Base-by-base conservation (phyloP, 23 tunicate species). In the Styela clava region DNA sequence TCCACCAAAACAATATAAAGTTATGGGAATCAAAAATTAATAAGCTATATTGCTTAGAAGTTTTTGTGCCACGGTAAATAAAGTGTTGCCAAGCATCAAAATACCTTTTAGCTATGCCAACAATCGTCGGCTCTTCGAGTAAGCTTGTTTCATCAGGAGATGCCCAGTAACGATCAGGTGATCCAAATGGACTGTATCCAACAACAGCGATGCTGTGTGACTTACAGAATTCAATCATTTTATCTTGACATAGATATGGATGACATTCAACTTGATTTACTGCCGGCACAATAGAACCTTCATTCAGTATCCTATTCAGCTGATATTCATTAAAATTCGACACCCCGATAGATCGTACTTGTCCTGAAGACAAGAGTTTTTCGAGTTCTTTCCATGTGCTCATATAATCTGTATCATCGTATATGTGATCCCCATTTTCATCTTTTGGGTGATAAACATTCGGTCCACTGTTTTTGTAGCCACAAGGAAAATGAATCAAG, bases 221-320 rank as follows among this genome's bases (percentile, higher is more conserved):
- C n/a, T 24, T 22, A 35, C 64, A 76, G 32, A 31, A 76, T 12
- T 44, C 64, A 20, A 76, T 20, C 51, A 76, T 20, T 35, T 76
- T 16, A 24, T 21, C 3, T 22, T 76, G 81, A 44, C 9, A 2
- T 5, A 86, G 76, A 71, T 86, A 86, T 12, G 90, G 85, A 32
- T 86, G 85, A 35, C 33, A 61, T 71, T 86, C 90, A 52, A 80
- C 68, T 63, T 86, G 90, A 82, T 86, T 82, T 32, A 82, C 85
- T 26, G 74, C 86, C 26, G 90, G 90, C 22, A 33, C 62, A 18
- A 86, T 82, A 5, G 31, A 23, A 29, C 73, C 30, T 16, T 81
- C 56, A 7, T 52, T 30, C 19, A 72, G 18, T 24, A 86, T 22
- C 24, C 82, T 63, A 2, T 86, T 70, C 52, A 86, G 63, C 52